These are phyloP conservation scores for Phocoena phocoena DNA, from an alignment of 2,113 vertebrate species.

Conservation along the genomic window DNA sequence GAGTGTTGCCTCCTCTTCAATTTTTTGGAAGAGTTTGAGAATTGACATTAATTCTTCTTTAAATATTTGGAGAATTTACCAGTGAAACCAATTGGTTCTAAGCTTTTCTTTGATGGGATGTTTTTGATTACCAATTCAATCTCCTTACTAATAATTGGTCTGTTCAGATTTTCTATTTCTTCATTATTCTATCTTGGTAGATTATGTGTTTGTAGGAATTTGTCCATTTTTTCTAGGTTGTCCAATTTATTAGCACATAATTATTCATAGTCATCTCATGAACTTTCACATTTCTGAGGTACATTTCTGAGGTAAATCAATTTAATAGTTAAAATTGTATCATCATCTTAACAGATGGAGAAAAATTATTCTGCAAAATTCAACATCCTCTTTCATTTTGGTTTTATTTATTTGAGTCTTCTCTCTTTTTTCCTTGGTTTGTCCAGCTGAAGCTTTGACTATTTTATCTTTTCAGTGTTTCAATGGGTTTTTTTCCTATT, in stretches of 20 bases:
- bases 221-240: neutral
- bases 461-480: neutral
- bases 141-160: neutral
- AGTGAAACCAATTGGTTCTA: neutral
- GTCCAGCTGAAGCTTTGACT: neutral
- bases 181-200: neutral
- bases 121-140: neutral
- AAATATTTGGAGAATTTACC: neutral
- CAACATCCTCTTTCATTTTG: neutral
- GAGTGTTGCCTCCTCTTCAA: neutral
- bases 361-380: neutral
- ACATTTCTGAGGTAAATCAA: neutral
- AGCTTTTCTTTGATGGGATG: neutral
- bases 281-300: neutral
- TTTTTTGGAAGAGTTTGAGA: neutral
- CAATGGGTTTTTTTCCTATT: neutral
- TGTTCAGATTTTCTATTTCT: neutral
- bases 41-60: neutral
- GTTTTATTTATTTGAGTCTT: neutral
- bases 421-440: neutral
- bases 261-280: neutral
- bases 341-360: neutral
- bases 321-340: neutral
- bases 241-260: neutral
- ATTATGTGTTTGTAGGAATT: neutral